Evolutionary conservation across 2,797 vertebrate genomes (phyloP), one percentile per base, ranked within the genome.

Genomic region (Mallotus villosus): DNA sequence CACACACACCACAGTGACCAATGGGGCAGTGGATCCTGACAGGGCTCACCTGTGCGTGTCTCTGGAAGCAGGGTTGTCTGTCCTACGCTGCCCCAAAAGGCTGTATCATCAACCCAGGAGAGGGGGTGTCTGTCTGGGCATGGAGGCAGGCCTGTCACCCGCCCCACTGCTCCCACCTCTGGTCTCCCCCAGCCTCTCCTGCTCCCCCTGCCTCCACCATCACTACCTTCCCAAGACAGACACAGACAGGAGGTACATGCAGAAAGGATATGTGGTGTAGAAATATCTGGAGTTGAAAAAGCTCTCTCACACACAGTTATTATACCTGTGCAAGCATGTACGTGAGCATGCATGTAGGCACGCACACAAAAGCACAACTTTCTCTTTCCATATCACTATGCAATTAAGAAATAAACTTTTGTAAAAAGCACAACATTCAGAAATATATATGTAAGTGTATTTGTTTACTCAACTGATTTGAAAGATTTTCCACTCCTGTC

Each of bases 161-260:
- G 6, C 24, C 70, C 72, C 71, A 5, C 62, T 0, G 49, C 79
- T 74, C 76, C 87, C 41, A 22, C 84, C 77, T 78, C 71, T 63
- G 25, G 12, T 74, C 49, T 68, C 68, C 73, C 25, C 25, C 60
- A 53, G 51, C 51, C 14, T 53, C 51, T 24, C 22, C 37, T 19
- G 11, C 61, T 17, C 19, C 32, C 27, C 60, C 61, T 27, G 0
- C 27, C 27, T 11, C 24, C 25, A 27, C 32, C 27, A 9, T 16
- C 17, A 1, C 2, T 8, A 19, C 62, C 32, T 34, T 12, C 16
- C 21, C 59, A 61, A 5, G 59, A 61, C 21, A 61, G 25, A 21
- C 59, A 25, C 59, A 14, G 24, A 27, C 59, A 4, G 12, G 59
- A 24, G 59, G 21, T n/a, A 12, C 22, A 61, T 14, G 27, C 21